A percentile compares a stretch with the other conserved stretches of the same genome.
Evolutionary conservation across 2,113 vertebrate genomes (phyloP).

Genomic region (Grammomys dolichurus): DNA sequence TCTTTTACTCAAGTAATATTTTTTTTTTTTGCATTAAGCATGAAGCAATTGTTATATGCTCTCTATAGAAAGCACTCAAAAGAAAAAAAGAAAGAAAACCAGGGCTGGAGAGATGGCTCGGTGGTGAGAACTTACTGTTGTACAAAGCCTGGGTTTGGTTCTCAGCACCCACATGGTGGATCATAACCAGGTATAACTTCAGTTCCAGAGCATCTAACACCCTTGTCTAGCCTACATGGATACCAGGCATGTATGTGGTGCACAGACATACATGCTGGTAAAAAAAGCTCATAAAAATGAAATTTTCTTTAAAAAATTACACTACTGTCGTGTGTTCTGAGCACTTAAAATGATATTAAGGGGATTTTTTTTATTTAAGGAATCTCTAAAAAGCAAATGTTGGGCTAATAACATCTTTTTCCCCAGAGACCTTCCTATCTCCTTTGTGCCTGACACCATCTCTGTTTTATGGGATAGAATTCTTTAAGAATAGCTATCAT

Average conservation of each 20-base stretch:
- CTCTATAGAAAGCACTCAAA: constrained; percentile 39
- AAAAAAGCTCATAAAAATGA: neutral
- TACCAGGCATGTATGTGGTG: neutral
- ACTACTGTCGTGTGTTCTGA: neutral
- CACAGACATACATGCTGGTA: neutral
- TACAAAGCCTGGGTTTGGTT: neutral
- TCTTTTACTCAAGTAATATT: constrained; percentile 52
- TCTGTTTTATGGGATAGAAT: constrained; percentile 50
- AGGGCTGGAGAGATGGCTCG: neutral
- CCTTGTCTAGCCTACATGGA: neutral
- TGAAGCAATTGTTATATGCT: neutral
- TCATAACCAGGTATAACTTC: neutral
- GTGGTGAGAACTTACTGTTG: neutral
- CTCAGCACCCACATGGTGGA: neutral
- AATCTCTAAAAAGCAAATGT: constrained; percentile 63
- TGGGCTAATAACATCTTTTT: constrained; percentile 36
- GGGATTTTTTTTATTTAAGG: neutral
- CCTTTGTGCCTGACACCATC: constrained; percentile 35
- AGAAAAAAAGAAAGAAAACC: neutral
- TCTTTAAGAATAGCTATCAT: constrained; percentile 4
- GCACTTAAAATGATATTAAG: neutral
- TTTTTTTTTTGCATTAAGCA: constrained; percentile 51
- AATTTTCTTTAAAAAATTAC: neutral
- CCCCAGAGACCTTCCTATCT: constrained; percentile 32
- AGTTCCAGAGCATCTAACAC: neutral